phyloP scores from a whole-genome alignment of 2,888 invertebrate genomes.

The Lutraria lutraria region DNA sequence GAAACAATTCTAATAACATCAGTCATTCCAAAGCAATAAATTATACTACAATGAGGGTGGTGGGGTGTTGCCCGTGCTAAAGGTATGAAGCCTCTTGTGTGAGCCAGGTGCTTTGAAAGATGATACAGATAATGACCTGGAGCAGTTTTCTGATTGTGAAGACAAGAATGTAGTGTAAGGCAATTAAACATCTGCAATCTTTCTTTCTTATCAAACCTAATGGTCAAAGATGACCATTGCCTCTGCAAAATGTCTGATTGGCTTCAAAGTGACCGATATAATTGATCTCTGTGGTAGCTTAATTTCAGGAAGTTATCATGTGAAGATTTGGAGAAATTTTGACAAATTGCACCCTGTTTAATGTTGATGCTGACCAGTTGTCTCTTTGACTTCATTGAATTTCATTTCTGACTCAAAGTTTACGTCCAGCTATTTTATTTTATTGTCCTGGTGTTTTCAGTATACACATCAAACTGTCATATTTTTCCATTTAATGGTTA shows the following conservation, averaged over 20 bases:
- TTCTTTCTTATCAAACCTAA: not conserved
- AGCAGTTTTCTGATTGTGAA: not conserved
- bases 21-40: not conserved
- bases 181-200: constrained; percentile 21
- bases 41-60: not conserved
- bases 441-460: not conserved
- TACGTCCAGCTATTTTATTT: not conserved
- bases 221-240: constrained; percentile 4
- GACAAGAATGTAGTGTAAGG: constrained; percentile 7
- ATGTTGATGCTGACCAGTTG: not conserved
- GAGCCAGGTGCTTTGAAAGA: constrained; percentile 14
- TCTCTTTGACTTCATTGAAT: not conserved
- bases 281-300: not conserved
- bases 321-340: not conserved
- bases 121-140: not conserved
- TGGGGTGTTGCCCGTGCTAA: not conserved
- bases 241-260: constrained; percentile 13
- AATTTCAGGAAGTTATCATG: not conserved
- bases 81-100: not conserved
- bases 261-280: constrained; percentile 18
- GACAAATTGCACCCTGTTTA: not conserved
- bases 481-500: too few relatives aligned
- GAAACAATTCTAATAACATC: constrained; percentile 6
- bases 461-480: too few relatives aligned
- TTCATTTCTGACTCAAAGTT: not conserved